Base-by-base conservation (phyloP, 2,888 invertebrate species). In the Bembecia ichneumoniformis region DNA sequence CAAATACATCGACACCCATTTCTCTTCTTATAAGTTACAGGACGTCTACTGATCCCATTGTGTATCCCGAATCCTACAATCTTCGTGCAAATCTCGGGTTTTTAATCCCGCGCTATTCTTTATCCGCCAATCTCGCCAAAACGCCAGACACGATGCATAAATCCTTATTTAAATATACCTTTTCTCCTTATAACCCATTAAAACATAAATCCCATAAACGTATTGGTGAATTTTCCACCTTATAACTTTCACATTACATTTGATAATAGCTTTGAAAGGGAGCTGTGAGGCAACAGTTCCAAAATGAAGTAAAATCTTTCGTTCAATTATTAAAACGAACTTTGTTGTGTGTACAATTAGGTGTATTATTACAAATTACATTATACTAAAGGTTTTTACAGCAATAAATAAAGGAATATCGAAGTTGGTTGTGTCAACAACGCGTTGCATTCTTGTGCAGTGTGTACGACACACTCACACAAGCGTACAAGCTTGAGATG, bases 381-480 rank as follows among this genome's bases (percentile, higher is more conserved):
- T 14, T 50, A 54, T 57, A 55, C 66, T 28, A 28, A 9, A 74
- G 77, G 82, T 80, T 84, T 84, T 84, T 82, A 82, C 83, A 82
- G 82, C 72, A 79, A 84, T 87, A 87, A 86, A 87, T 87, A 87
- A 87, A 87, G 82, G 82, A 86, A 83, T 84, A 87, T 84, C 83
- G 84, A 83, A 82, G 84, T 80, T 83, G 82, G 78, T 75, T 82
- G 86, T 87, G 86, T 86, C 87, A 87, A 86, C 87, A 86, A 81
- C 82, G 81, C 80, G 75, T 77, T 84, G 87, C 86, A 86, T 86
- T 86, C 86, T 86, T 86, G 82, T 78, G 81, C 79, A 77, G 73
- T 69, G 77, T 77, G 75, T 76, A 70, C 56, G 56, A 73, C 73
- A 71, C 73, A 68, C 69, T 66, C 74, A 66, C 76, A 68, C 71